Evolutionary conservation across 1,140 invertebrate species (phyloP).

Genomic region (Hyphantria cunea): DNA sequence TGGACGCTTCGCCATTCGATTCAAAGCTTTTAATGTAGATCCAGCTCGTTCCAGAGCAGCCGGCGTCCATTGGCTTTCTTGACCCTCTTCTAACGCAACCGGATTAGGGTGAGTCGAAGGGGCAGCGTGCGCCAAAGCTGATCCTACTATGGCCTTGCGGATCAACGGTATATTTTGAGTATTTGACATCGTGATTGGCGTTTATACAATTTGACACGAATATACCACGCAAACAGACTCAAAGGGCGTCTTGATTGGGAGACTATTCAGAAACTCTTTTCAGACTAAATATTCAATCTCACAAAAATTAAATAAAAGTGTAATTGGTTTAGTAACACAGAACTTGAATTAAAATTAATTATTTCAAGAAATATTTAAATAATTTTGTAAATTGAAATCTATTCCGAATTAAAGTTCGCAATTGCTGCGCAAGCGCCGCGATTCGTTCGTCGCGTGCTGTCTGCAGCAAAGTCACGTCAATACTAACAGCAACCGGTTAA

Average conservation of each 20-base stretch:
- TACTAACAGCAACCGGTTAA: constrained; percentile 14
- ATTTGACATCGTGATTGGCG: constrained; percentile 48
- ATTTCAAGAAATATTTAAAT: no score
- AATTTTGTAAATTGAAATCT: no score
- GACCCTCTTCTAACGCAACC: constrained; percentile 39
- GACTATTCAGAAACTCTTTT: no score
- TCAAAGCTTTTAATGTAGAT: constrained; percentile 73
- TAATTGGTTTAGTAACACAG: no score
- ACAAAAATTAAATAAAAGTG: no score
- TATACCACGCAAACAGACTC: no score
- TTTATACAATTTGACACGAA: no score
- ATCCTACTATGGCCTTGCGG: constrained; percentile 62
- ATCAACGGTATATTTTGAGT: constrained; percentile 52
- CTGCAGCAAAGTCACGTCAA: constrained; percentile 5
- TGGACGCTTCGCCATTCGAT: constrained; percentile 78
- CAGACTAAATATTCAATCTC: no score
- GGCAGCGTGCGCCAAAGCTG: constrained; percentile 49
- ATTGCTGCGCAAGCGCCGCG: constrained; percentile 17
- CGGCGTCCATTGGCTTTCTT: constrained; percentile 68
- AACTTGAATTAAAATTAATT: no score
- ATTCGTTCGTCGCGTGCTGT: constrained; percentile 19
- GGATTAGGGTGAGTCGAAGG: constrained; percentile 41
- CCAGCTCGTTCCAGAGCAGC: constrained; percentile 73
- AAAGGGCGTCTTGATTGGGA: no score
- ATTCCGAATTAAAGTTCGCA: neutral